Evolutionary conservation across 2,113 vertebrate species (phyloP).

Genomic region (Sigmodon hispidus): DNA sequence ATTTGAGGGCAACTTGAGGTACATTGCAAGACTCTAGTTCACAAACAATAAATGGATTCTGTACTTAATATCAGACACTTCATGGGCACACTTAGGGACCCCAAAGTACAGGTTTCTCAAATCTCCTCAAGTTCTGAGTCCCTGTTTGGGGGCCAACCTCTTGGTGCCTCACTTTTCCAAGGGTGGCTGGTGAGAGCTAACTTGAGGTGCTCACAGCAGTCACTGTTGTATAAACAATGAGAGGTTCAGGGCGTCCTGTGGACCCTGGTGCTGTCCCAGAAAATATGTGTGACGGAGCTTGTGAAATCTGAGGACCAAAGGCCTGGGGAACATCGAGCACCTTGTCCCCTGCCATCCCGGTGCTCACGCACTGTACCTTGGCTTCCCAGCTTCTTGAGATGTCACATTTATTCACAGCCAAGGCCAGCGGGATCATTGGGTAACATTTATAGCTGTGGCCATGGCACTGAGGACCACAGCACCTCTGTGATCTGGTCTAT

Average conservation of each 20-base stretch:
- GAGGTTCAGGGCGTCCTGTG: conserved; percentile 47
- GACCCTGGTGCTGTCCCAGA: neutral
- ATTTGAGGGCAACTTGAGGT: neutral
- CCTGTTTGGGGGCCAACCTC: neutral
- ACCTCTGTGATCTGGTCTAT: neutral
- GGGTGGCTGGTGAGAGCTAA: neutral
- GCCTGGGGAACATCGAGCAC: neutral
- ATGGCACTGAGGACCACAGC: neutral
- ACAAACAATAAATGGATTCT: neutral
- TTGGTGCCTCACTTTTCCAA: neutral
- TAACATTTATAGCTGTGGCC: neutral
- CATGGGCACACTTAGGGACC: neutral
- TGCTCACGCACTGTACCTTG: conserved; percentile 22
- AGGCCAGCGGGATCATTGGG: neutral
- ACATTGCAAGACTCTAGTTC: neutral
- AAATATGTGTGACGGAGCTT: neutral
- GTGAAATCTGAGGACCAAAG: conserved; percentile 64
- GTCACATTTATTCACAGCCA: neutral
- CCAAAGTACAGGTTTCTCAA: neutral
- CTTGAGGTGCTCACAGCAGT: neutral
- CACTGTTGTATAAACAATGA: conserved; percentile 32
- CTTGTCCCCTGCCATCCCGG: neutral
- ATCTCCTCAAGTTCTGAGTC: neutral
- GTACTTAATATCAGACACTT: neutral
- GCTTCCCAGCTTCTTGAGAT: neutral